Evolutionary conservation across 2,113 vertebrate species (phyloP).

Genomic region (Haemorhous mexicanus): DNA sequence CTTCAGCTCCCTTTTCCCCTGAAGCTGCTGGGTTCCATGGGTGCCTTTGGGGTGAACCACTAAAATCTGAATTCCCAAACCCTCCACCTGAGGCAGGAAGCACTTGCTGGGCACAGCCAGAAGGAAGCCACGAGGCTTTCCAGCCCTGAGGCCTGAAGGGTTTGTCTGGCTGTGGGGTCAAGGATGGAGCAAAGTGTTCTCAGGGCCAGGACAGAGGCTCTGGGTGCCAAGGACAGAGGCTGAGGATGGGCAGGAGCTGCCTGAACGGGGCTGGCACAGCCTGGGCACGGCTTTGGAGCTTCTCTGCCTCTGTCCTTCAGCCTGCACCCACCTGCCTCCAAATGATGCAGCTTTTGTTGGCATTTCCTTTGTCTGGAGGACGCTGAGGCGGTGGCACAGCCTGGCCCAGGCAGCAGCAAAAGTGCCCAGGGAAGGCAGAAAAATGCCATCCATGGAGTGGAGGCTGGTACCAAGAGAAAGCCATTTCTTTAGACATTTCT

Average conservation of each 20-base stretch:
- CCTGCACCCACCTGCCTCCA: background rate
- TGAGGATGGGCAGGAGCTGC: background rate
- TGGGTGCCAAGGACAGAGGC: background rate
- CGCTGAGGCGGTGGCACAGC: accelerated
- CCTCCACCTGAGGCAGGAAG: background rate
- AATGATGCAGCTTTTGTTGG: background rate
- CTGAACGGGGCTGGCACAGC: accelerated
- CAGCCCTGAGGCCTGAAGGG: background rate
- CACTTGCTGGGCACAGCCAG: background rate
- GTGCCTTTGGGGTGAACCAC: background rate
- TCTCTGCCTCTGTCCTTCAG: background rate
- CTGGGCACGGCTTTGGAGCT: accelerated
- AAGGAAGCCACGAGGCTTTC: background rate
- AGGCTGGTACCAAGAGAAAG: background rate
- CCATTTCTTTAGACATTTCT: background rate
- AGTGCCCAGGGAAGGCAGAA: background rate
- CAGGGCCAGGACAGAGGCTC: background rate
- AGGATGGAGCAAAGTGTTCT: background rate
- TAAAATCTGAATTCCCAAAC: background rate
- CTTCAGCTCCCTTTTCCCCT: background rate
- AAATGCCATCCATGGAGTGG: accelerated
- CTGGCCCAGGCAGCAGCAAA: background rate
- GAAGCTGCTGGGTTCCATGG: accelerated
- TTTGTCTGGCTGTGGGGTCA: accelerated
- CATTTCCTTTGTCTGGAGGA: background rate